These are phyloP conservation scores for Drosophila orosa DNA, from an alignment of 1,140 invertebrate genomes.

Conservation along the genomic window DNA sequence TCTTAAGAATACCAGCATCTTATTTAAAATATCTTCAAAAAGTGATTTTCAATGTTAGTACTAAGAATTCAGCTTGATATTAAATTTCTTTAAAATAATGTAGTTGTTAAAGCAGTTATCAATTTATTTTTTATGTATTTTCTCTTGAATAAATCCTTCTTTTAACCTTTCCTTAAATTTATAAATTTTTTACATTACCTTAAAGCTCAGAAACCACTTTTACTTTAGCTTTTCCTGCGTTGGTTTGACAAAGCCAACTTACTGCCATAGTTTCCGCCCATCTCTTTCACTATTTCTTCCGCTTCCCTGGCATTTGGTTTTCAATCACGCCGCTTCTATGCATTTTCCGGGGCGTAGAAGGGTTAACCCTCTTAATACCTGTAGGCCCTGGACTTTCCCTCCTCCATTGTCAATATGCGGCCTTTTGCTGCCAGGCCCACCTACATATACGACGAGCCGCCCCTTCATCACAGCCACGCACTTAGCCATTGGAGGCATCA, in stretches of 20 bases:
- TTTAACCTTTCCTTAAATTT: not conserved
- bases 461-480: constrained; percentile 36
- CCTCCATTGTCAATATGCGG: constrained; percentile 56
- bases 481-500: constrained; percentile 54
- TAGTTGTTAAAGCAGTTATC: not conserved
- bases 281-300: constrained; percentile 12
- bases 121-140: not conserved
- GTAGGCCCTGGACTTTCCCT: not conserved
- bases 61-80: not conserved
- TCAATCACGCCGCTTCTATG: constrained; percentile 27
- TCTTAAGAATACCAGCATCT: not conserved
- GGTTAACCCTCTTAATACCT: constrained; percentile 24
- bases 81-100: not conserved
- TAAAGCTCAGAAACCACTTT: constrained; percentile 13
- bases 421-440: constrained; percentile 45
- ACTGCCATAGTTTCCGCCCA: constrained; percentile 7
- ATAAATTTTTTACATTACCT: not conserved
- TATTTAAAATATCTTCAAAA: not conserved
- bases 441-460: not conserved
- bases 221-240: constrained; percentile 1
- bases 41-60: not conserved
- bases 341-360: constrained; percentile 18
- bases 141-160: too few relatives aligned
- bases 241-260: constrained; percentile 17
- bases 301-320: constrained; percentile 25